Evolutionary conservation across 1,140 invertebrate species (phyloP).

Genomic region (Dendroctonus valens): DNA sequence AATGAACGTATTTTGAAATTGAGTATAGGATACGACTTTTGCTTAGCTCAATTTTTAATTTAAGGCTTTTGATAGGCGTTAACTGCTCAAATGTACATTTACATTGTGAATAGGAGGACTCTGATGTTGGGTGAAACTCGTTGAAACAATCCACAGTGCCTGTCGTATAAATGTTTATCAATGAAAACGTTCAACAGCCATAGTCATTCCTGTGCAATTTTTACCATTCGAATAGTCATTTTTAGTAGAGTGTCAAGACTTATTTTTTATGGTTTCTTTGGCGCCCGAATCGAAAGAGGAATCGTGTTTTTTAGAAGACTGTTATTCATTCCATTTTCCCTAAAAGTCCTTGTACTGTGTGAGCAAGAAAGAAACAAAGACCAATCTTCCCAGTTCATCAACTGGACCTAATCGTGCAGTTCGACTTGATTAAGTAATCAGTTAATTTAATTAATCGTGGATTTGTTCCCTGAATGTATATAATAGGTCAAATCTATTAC

Average conservation of each 20-base stretch:
- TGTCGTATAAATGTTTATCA: background rate
- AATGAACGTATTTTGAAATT: background rate
- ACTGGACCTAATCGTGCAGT: background rate
- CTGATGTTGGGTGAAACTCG: background rate
- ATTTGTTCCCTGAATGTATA: background rate
- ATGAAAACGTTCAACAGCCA: background rate
- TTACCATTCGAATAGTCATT: background rate
- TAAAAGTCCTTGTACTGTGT: background rate
- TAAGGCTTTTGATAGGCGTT: background rate
- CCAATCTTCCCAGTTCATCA: background rate
- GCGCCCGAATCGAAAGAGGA: background rate
- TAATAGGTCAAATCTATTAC: background rate
- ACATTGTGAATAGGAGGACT: background rate
- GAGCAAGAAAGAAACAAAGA: background rate
- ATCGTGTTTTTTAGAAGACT: background rate
- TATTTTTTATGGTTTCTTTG: background rate
- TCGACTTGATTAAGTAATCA: too few species aligned
- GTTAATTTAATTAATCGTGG: background rate
- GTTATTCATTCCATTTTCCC: slow-evolving; percentile 1
- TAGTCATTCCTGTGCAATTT: background rate
- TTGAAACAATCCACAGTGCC: slow-evolving; percentile 1
- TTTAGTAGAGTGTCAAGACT: background rate
- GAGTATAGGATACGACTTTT: background rate
- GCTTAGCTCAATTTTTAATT: slow-evolving; percentile 1
- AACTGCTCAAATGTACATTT: background rate